Evolutionary conservation across 2,113 vertebrate genomes (phyloP).

Genomic region (Chloroceryle aenea): DNA sequence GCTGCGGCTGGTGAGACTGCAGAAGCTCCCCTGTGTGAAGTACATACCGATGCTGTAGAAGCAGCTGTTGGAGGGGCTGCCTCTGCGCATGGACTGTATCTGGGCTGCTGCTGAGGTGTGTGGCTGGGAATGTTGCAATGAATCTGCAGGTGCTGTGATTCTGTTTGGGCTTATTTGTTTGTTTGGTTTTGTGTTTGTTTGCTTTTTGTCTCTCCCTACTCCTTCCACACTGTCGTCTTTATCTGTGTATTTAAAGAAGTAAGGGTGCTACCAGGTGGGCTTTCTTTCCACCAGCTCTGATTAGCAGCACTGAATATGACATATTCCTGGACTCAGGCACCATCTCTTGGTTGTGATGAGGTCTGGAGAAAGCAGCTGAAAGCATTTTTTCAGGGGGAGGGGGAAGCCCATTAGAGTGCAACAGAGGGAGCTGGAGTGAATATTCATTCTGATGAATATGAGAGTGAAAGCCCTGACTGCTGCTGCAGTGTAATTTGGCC

Average conservation of each 20-base stretch:
- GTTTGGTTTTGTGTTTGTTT: too few relatives aligned
- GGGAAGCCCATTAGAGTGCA: neutral
- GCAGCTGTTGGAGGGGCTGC: neutral
- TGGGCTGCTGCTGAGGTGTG: neutral
- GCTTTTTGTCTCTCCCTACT: accelerated
- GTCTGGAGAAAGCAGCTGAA: neutral
- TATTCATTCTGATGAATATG: constrained; percentile 21
- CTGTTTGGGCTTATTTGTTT: neutral
- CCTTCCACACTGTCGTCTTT: neutral
- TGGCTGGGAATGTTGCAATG: neutral
- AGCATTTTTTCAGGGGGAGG: neutral
- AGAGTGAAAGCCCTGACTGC: neutral
- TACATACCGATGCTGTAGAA: neutral
- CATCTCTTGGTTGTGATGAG: neutral
- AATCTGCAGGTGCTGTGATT: neutral
- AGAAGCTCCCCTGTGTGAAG: neutral
- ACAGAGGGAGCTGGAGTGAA: neutral
- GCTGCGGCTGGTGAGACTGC: neutral
- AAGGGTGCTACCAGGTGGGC: neutral
- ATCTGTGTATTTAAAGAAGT: neutral
- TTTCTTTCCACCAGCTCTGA: neutral
- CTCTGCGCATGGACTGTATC: neutral
- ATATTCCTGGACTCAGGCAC: neutral
- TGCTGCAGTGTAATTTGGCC: neutral
- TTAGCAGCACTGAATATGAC: neutral